Conservation (phyloP, 2,888 invertebrate genomes). For the Eupithecia abbreviata region DNA sequence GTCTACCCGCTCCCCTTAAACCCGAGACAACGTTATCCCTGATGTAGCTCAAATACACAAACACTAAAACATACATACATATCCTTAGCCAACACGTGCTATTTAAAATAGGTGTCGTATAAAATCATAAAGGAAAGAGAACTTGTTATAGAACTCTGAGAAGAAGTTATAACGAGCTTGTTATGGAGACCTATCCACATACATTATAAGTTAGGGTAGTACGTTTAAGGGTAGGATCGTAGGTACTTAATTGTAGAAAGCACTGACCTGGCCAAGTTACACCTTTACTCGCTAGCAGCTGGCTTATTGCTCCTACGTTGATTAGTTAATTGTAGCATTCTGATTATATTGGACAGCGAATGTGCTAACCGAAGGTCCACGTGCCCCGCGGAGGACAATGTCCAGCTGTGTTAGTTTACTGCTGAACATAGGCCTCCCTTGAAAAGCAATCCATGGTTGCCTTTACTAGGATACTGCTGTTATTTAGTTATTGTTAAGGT, state of each 20-base stretch:
- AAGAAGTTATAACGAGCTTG: slow-evolving; percentile 69
- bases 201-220: slow-evolving; percentile 51
- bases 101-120: slow-evolving; percentile 58
- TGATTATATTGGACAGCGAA: too few relatives aligned
- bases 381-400: too few relatives aligned
- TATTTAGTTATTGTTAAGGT: too few relatives aligned
- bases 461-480: too few relatives aligned
- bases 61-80: too few relatives aligned
- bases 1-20: too few relatives aligned
- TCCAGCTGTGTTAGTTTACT: too few relatives aligned
- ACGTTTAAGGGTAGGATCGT: slow-evolving; percentile 26
- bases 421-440: too few relatives aligned
- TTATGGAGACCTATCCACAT: slow-evolving; percentile 51
- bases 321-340: background rate
- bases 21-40: too few relatives aligned
- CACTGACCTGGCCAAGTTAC: background rate
- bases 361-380: too few relatives aligned
- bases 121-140: slow-evolving; percentile 58
- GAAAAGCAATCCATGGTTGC: too few relatives aligned
- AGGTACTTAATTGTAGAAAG: background rate
- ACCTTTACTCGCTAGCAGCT: background rate
- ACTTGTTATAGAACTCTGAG: slow-evolving; percentile 64
- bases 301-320: background rate
- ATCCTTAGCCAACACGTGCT: slow-evolving; percentile 49
- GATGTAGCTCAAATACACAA: too few relatives aligned